phyloP scores from a whole-genome alignment of 2,113 vertebrate species.

The Telmatochromis sp. region DNA sequence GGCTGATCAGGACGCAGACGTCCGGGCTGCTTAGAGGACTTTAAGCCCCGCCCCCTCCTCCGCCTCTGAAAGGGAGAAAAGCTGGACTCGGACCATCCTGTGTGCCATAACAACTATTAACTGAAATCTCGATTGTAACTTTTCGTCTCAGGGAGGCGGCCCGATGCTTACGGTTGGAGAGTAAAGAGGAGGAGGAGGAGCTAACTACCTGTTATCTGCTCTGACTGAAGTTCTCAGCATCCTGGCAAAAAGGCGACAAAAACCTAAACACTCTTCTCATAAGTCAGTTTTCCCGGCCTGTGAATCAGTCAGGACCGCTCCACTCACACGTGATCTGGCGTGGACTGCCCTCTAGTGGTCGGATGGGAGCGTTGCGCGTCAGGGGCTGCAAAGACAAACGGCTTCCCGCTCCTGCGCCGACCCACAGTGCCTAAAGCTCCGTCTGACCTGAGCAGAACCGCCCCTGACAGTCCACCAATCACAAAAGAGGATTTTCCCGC shows the following conservation, averaged over 20 bases:
- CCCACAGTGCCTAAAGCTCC: slow-evolving; percentile 65
- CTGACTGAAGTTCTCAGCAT: slow-evolving; percentile 48
- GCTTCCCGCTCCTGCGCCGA: neutral
- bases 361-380: slow-evolving; percentile 30
- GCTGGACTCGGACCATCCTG: slow-evolving; percentile 69
- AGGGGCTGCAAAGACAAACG: slow-evolving; percentile 29
- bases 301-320: slow-evolving; percentile 27
- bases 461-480: slow-evolving; percentile 21
- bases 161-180: slow-evolving; percentile 44
- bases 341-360: slow-evolving; percentile 45
- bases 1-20: slow-evolving; percentile 27
- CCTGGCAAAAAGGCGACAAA: slow-evolving; percentile 24
- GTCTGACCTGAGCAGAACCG: slow-evolving; percentile 22
- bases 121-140: slow-evolving; percentile 63
- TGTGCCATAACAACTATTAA: slow-evolving; percentile 70
- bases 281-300: neutral
- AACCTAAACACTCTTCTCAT: neutral
- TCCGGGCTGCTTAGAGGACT: slow-evolving; percentile 17
- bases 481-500: slow-evolving; percentile 18
- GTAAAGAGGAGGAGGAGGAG: slow-evolving; percentile 45
- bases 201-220: slow-evolving; percentile 43
- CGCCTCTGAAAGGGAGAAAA: slow-evolving; percentile 13
- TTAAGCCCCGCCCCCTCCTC: neutral
- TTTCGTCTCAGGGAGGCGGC: slow-evolving; percentile 70
- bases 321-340: slow-evolving; percentile 7